Conservation (phyloP, 1,140 invertebrate species). For the Hyphantria cunea region DNA sequence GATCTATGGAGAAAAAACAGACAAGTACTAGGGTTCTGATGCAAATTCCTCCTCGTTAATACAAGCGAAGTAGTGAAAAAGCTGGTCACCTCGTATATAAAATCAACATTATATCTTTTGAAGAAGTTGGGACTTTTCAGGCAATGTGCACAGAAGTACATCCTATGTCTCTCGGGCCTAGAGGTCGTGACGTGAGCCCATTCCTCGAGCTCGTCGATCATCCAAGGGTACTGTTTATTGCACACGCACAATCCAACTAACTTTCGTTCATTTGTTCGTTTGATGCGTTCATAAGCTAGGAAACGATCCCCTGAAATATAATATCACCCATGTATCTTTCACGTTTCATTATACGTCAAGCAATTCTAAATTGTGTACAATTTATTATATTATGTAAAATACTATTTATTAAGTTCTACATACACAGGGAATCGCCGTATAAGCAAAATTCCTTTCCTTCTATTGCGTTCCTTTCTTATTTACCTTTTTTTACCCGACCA, state of each 20-base stretch:
- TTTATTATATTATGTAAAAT: no score
- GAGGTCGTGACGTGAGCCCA: conserved; percentile 58
- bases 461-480: no score
- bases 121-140: conserved; percentile 57
- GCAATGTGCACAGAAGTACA: conserved; percentile 67
- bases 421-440: no score
- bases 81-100: conserved; percentile 58
- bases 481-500: no score
- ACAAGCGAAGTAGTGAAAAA: no score
- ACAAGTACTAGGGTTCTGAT: no score
- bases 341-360: no score
- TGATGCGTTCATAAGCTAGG: conserved; percentile 51
- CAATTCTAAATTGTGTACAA: no score
- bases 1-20: conserved; percentile 40
- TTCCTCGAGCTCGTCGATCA: conserved; percentile 56
- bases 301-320: conserved; percentile 58
- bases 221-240: conserved; percentile 62
- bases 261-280: conserved; percentile 51
- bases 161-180: conserved; percentile 51
- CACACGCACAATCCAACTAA: conserved; percentile 54
- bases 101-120: conserved; percentile 56
- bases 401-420: no score
- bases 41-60: no score
- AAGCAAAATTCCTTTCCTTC: no score
- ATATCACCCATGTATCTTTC: background rate